These are phyloP conservation scores for Mellilla xanthometata DNA, from an alignment of 2,888 invertebrate species.

Conservation along the genomic window DNA sequence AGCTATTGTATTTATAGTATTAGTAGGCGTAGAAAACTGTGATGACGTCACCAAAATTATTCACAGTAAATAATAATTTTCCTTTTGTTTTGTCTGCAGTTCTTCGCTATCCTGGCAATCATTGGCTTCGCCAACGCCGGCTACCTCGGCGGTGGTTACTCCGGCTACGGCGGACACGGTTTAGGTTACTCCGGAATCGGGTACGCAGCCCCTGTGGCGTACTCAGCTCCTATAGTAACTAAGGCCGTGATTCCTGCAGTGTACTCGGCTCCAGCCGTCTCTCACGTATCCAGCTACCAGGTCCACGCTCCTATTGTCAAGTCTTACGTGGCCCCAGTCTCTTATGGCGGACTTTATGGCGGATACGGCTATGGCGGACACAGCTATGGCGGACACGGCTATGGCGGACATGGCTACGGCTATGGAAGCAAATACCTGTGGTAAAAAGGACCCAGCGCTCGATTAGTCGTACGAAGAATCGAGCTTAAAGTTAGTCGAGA, in stretches of 20 bases:
- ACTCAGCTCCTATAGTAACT: conserved; percentile 41
- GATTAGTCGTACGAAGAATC: background rate
- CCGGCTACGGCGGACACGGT: conserved; percentile 31
- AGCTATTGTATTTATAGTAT: no score
- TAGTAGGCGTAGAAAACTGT: no score
- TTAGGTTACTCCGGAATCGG: conserved; percentile 38
- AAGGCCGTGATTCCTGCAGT: conserved; percentile 42
- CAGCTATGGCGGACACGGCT: conserved; percentile 36
- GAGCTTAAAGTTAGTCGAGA: background rate
- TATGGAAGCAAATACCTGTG: conserved; percentile 48
- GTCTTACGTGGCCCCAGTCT: conserved; percentile 41
- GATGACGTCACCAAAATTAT: no score
- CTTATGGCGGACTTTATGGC: conserved; percentile 37
- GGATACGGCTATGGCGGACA: conserved; percentile 36
- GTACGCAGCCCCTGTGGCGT: conserved; percentile 38
- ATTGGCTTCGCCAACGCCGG: conserved; percentile 51
- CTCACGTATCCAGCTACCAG: conserved; percentile 53
- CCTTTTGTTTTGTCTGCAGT: conserved; percentile 45
- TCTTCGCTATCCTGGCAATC: conserved; percentile 48
- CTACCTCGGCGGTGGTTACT: conserved; percentile 44
- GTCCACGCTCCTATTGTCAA: conserved; percentile 47
- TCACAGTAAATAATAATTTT: background rate
- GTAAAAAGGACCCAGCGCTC: conserved; percentile 29
- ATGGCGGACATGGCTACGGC: conserved; percentile 35
- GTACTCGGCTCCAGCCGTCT: conserved; percentile 47